Conservation (phyloP, 2,113 vertebrate genomes). For the Thunnus maccoyii region DNA sequence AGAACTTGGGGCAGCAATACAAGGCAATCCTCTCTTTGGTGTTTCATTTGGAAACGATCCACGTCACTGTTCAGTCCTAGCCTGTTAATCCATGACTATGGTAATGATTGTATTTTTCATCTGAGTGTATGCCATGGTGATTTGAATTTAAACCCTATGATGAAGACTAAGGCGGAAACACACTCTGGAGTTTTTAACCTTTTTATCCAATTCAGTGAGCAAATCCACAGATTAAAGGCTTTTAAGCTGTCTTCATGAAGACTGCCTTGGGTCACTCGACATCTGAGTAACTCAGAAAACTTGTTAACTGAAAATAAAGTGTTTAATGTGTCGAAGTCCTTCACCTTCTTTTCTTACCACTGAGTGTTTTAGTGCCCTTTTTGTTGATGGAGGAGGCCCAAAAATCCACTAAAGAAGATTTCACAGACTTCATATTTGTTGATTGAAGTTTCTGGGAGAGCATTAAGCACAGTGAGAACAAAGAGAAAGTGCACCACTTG, state of each 20-base stretch:
- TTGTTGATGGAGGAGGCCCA: neutral
- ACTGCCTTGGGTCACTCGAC: neutral
- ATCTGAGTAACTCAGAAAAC: constrained; percentile 13
- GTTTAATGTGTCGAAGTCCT: constrained; percentile 3
- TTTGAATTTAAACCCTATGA: constrained; percentile 17
- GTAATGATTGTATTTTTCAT: constrained; percentile 40
- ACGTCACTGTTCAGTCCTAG: constrained; percentile 29
- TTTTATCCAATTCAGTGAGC: constrained; percentile 36
- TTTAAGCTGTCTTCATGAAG: constrained; percentile 29
- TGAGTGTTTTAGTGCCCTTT: neutral
- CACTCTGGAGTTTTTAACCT: constrained; percentile 32
- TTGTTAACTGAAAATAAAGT: constrained; percentile 5
- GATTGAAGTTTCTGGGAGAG: neutral
- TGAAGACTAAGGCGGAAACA: constrained; percentile 24
- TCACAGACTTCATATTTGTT: neutral
- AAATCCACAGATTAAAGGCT: constrained; percentile 52
- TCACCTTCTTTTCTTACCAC: neutral
- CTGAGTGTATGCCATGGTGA: constrained; percentile 1
- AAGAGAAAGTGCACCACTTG: constrained; percentile 70
- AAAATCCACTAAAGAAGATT: neutral
- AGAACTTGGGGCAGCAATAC: neutral
- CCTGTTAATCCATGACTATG: constrained; percentile 33
- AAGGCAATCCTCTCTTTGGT: neutral
- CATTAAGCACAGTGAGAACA: neutral
- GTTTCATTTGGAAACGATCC: constrained; percentile 25